A percentile compares a stretch with the other conserved stretches of the same genome.
Evolutionary conservation across 2,113 vertebrate species (phyloP).

Genomic region (Sebastes schlegelii): DNA sequence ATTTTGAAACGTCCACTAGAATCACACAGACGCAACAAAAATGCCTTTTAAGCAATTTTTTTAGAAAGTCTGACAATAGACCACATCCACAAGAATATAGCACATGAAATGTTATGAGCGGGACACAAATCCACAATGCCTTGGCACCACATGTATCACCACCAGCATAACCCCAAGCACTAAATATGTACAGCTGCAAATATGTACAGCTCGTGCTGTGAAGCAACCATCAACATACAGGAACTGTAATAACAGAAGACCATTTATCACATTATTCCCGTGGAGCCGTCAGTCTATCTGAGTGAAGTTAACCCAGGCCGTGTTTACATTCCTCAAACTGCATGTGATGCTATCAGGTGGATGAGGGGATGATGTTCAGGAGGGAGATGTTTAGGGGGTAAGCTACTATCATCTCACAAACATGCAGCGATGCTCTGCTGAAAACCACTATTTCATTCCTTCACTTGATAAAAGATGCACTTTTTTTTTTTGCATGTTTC

Average conservation of each 20-base stretch:
- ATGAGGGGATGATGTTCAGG: constrained; percentile 24
- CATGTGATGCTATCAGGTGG: constrained; percentile 4
- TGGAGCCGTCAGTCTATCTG: constrained; percentile 11
- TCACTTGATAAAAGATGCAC: neutral
- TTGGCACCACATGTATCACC: too few species aligned
- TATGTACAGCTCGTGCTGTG: neutral
- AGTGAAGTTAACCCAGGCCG: neutral
- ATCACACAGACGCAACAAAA: neutral
- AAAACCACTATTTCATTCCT: neutral
- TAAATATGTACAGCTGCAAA: neutral
- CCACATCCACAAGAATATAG: neutral
- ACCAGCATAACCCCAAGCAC: neutral
- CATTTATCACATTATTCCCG: constrained; percentile 17
- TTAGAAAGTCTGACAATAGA: neutral
- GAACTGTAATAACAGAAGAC: constrained; percentile 2
- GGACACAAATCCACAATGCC: neutral
- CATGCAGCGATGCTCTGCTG: constrained; percentile 15
- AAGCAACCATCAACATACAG: constrained; percentile 16
- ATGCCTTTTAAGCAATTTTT: neutral
- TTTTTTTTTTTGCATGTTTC: constrained; percentile 1
- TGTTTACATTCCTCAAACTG: constrained; percentile 69
- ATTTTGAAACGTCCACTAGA: neutral
- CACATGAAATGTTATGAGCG: neutral
- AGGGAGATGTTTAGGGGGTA: constrained; percentile 26
- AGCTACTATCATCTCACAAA: constrained; percentile 46